Evolutionary conservation across 2,797 vertebrate species (phyloP), one percentile per base, ranked within the genome.

Genomic region (Podarcis lilfordi): DNA sequence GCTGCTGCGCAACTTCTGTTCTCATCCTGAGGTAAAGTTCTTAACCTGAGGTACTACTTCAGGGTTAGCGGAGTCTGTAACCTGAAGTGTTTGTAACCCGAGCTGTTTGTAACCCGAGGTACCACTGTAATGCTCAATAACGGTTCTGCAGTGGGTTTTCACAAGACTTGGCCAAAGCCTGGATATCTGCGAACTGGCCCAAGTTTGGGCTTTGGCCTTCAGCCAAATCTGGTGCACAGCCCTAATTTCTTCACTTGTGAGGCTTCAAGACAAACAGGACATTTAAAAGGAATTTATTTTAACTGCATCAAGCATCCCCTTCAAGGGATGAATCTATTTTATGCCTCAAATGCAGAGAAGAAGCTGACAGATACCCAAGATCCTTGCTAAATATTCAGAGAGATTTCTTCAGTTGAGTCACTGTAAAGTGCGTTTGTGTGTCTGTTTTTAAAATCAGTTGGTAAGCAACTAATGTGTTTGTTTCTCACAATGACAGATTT

Each of bases 401-500:
- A 0, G 17, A 43, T 72, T 82, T 81, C 76, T 71, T 82, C 78
- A 92, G 66, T n/a, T 80, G 72, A 50, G 85, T 86, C 75, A 83
- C 1, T 8, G 19, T 0, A 7, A 89, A n/a, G 8, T 72, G 50
- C 7, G n/a, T 72, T 29, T n/a, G 4, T n/a, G 69, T 32, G 11
- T 72, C 61, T 61, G 11, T n/a, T 61, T 40, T 32, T 40, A 2
- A 85, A 8, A 71, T 55, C 74, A 79, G 83, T 1, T 72, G 0
- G 50, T 25, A 43, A 75, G 35, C 74, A 66, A 85, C 5, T 6
- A 80, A 32, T 45, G 40, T 13, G 55, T 13, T 0, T 2, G 21
- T 45, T 50, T 55, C n/a, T 5, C 3, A 29, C 0, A 1, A 69
- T 40, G 0, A 35, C 0, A 1, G 77, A 15, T 4, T 1, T 11